Conservation (phyloP, 2,113 vertebrate species). For the Irena cyanogastra region DNA sequence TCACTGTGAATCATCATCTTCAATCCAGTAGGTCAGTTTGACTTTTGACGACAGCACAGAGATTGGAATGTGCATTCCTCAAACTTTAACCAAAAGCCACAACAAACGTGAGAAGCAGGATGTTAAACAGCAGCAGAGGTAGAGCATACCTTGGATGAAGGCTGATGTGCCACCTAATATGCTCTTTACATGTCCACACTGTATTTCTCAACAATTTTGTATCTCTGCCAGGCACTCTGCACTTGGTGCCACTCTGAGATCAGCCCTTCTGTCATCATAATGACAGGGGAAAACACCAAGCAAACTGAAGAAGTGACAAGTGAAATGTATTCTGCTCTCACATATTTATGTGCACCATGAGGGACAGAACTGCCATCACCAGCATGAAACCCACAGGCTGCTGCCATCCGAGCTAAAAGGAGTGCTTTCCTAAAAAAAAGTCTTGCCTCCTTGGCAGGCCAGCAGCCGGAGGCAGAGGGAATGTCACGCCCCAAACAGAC, state of each 20-base stretch:
- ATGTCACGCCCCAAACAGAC: accelerated
- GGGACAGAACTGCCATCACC: background rate
- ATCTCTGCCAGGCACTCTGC: background rate
- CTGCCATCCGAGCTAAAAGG: background rate
- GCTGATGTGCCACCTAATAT: background rate
- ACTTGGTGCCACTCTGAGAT: background rate
- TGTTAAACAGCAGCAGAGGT: background rate
- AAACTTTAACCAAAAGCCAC: background rate
- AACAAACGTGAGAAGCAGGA: background rate
- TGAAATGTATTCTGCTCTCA: background rate
- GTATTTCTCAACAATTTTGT: background rate
- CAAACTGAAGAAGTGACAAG: background rate
- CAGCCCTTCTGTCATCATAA: background rate
- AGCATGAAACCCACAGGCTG: background rate
- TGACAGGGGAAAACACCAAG: background rate
- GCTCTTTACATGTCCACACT: background rate
- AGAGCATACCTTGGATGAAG: background rate
- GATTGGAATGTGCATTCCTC: background rate
- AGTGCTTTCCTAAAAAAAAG: background rate
- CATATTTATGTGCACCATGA: background rate
- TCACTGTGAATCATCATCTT: background rate
- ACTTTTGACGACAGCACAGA: background rate
- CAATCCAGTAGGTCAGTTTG: background rate
- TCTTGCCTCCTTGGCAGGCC: background rate
- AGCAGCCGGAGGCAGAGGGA: background rate